phyloP scores from a whole-genome alignment of 2,888 invertebrate species.

The Diplolepis rosae region DNA sequence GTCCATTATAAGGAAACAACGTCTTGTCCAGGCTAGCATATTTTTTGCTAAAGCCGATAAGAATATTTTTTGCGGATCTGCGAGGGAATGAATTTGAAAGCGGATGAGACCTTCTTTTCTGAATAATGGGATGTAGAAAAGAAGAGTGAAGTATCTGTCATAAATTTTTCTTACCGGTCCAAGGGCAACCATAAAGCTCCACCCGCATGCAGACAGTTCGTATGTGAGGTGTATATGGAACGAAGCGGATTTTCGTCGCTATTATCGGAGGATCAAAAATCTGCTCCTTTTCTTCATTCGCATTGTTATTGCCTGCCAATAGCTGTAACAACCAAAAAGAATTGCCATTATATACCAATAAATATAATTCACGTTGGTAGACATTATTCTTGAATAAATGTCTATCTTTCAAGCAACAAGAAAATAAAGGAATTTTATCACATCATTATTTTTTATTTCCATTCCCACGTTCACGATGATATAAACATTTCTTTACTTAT shows the following conservation, averaged over 20 bases:
- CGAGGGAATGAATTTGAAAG: constrained; percentile 1
- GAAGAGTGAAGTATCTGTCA: constrained; percentile 44
- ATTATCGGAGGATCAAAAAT: constrained; percentile 85
- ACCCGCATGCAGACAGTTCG: constrained; percentile 88
- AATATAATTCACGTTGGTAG: too few species aligned
- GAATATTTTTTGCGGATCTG: not conserved
- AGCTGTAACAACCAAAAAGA: constrained; percentile 82
- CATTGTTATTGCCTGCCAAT: constrained; percentile 86
- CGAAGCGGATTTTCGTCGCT: constrained; percentile 84
- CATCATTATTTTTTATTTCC: too few species aligned
- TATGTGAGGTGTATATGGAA: constrained; percentile 86
- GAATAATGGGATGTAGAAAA: not conserved
- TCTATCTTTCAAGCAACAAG: too few species aligned
- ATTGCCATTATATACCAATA: too few species aligned
- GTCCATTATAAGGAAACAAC: not conserved
- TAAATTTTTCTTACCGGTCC: constrained; percentile 80
- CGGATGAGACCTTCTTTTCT: not conserved
- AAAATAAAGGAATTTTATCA: too few species aligned
- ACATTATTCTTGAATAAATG: too few species aligned
- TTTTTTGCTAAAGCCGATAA: not conserved
- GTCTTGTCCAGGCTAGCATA: not conserved
- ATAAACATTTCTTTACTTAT: too few species aligned
- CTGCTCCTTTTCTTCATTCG: constrained; percentile 84
- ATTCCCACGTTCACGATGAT: too few species aligned
- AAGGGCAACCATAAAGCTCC: constrained; percentile 87